Percentiles rank a stretch among this genome's conserved stretches.
Conservation (phyloP, 2,797 vertebrate genomes). For the Pseudotriccus pelzelni region DNA sequence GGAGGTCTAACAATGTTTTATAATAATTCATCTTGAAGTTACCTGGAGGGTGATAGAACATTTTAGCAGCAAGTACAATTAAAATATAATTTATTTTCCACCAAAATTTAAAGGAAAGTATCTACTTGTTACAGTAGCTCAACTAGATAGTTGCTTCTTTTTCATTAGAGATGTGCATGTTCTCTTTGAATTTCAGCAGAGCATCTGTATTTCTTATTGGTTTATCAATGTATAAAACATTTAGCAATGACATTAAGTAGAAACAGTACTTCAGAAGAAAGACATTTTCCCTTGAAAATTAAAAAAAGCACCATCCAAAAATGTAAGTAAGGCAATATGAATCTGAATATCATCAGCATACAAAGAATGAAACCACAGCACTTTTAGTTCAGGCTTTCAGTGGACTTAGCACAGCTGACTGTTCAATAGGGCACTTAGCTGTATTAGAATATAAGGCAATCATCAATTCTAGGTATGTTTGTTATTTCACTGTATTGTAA, state of each 20-base stretch:
- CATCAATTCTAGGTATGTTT: not conserved
- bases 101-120: not conserved
- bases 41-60: not conserved
- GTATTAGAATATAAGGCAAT: not conserved
- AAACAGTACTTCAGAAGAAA: not conserved
- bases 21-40: not conserved
- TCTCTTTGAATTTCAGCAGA: not conserved
- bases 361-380: not conserved
- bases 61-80: not conserved
- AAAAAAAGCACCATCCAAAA: not conserved
- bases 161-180: rapidly evolving
- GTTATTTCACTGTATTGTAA: not conserved
- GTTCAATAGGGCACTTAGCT: not conserved
- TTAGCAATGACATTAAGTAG: not conserved
- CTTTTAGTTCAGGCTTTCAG: not conserved
- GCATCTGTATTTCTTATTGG: not conserved
- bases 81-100: not conserved
- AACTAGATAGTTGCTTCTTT: not conserved
- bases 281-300: not conserved
- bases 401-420: not conserved
- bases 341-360: not conserved
- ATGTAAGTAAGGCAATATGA: not conserved
- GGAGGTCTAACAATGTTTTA: not conserved
- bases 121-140: not conserved
- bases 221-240: not conserved